Evolutionary conservation across 2,888 invertebrate species (phyloP).

Genomic region (Dastarcus helophoroides): DNA sequence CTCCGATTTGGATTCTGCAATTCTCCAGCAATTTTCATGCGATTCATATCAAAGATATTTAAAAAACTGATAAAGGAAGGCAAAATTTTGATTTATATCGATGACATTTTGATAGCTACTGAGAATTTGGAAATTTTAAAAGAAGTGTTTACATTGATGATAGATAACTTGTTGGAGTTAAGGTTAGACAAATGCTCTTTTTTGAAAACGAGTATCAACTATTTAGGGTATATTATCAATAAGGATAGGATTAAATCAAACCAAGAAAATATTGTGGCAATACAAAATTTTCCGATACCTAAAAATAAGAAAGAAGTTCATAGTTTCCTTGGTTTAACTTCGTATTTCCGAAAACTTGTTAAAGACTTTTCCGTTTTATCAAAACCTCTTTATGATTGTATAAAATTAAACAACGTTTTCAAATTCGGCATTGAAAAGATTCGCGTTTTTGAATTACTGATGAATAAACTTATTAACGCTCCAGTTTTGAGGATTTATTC

Average conservation of each 20-base stretch:
- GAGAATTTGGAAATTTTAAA: conserved; percentile 8
- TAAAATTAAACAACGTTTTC: conserved; percentile 18
- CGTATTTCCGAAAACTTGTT: conserved; percentile 23
- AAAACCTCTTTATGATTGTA: conserved; percentile 16
- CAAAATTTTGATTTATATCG: conserved; percentile 11
- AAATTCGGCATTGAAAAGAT: conserved; percentile 17
- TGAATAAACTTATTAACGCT: conserved; percentile 13
- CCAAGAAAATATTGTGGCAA: conserved; percentile 10
- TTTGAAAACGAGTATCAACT: conserved; percentile 12
- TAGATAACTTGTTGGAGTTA: conserved; percentile 5
- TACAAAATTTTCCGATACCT: conserved; percentile 18
- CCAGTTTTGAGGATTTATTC: conserved; percentile 25
- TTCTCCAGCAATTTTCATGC: conserved; percentile 16
- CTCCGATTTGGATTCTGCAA: conserved; percentile 21
- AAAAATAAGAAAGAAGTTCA: conserved; percentile 15
- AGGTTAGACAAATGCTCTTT: conserved; percentile 18
- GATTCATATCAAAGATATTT: conserved; percentile 12
- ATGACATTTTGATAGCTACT: conserved; percentile 11
- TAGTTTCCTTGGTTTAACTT: conserved; percentile 21
- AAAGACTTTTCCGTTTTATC: conserved; percentile 16
- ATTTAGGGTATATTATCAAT: conserved; percentile 21
- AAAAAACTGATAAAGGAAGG: conserved; percentile 5
- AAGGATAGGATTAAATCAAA: conserved; percentile 13
- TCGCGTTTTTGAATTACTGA: conserved; percentile 16
- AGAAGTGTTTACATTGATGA: conserved; percentile 7